These are phyloP conservation scores for Tetragnatha versicolor DNA, from an alignment of 1,140 invertebrate species.

Conservation along the genomic window DNA sequence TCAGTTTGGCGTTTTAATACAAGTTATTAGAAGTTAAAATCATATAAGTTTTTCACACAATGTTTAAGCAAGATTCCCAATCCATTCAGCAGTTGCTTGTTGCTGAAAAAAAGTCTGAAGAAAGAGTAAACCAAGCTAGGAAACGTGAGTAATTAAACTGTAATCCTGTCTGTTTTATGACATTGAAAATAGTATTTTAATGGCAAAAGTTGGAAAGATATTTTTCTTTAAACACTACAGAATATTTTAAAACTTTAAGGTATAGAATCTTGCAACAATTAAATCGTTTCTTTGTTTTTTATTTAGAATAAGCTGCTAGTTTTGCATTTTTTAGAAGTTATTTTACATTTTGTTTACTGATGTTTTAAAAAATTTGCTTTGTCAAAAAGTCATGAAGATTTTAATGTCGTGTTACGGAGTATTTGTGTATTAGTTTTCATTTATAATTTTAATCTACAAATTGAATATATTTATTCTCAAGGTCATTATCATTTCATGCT, in stretches of 20 bases:
- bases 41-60: no score
- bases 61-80: slow-evolving; percentile 66
- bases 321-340: background rate
- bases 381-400: no score
- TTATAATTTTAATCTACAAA: no score
- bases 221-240: background rate
- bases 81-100: slow-evolving; percentile 97
- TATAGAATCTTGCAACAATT: background rate
- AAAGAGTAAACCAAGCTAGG: slow-evolving; percentile 96
- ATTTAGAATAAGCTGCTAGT: background rate
- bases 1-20: no score
- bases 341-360: no score
- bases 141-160: slow-evolving; percentile 79
- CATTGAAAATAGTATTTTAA: background rate
- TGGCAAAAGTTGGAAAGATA: background rate
- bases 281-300: background rate
- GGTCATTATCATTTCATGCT: no score
- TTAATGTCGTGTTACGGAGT: no score
- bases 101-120: slow-evolving; percentile 97
- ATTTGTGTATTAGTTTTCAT: no score
- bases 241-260: background rate
- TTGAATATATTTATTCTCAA: no score
- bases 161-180: background rate
- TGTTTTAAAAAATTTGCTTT: no score
- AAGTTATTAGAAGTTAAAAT: no score